Evolutionary conservation across 2,888 invertebrate species (phyloP).

Genomic region (Catocala fraxini): DNA sequence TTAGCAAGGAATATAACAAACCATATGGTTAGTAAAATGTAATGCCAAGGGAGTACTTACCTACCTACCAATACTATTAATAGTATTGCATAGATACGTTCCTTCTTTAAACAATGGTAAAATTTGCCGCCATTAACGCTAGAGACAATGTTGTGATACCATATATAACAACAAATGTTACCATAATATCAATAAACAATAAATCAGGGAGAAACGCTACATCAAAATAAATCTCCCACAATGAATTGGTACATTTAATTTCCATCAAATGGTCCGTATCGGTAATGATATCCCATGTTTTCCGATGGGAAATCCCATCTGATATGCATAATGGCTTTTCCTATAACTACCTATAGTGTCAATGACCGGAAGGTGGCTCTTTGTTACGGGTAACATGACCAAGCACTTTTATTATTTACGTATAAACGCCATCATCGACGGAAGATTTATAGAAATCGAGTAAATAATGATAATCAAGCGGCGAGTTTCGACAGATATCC

Average conservation of each 20-base stretch:
- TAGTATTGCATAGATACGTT: too few species aligned
- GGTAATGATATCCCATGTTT: slow-evolving; percentile 23
- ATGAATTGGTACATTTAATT: slow-evolving; percentile 14
- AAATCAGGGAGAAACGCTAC: neutral
- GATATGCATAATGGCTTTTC: slow-evolving; percentile 53
- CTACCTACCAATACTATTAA: too few species aligned
- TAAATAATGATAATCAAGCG: neutral
- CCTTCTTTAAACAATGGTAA: too few species aligned
- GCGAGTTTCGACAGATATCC: slow-evolving; percentile 17
- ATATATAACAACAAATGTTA: slow-evolving; percentile 3
- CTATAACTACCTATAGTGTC: slow-evolving; percentile 57
- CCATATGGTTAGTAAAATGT: too few species aligned
- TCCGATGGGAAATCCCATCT: slow-evolving; percentile 50
- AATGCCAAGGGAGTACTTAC: too few species aligned
- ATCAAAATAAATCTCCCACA: too few species aligned
- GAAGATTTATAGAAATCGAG: too few species aligned
- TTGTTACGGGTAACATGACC: slow-evolving; percentile 42
- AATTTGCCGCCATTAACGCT: too few species aligned
- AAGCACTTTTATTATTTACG: slow-evolving; percentile 30
- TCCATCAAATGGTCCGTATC: slow-evolving; percentile 19
- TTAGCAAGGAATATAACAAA: too few species aligned
- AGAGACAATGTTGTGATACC: too few species aligned
- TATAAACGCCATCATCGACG: too few species aligned
- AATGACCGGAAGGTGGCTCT: slow-evolving; percentile 59
- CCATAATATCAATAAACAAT: slow-evolving; percentile 29